Evolutionary conservation across 2,888 invertebrate species (phyloP).

Genomic region (Amphipoea oculea): DNA sequence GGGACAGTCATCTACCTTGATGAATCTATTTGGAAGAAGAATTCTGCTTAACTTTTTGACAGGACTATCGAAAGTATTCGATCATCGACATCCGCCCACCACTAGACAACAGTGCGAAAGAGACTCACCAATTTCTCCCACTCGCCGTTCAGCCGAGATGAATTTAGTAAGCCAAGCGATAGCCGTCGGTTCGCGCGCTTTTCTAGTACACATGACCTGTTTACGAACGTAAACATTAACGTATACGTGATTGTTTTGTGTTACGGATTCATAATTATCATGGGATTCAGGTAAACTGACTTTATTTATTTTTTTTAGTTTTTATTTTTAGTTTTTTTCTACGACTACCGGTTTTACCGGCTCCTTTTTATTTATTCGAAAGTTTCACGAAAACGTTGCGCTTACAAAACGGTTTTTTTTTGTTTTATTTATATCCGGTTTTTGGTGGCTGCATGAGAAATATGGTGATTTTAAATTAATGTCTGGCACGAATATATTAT

Average conservation of each 20-base stretch:
- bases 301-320: slow-evolving; percentile 13
- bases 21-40: background rate
- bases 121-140: slow-evolving; percentile 76
- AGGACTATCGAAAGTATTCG: slow-evolving; percentile 54
- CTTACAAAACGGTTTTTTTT: slow-evolving; percentile 23
- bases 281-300: slow-evolving; percentile 66
- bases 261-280: slow-evolving; percentile 67
- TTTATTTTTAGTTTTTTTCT: slow-evolving; percentile 1
- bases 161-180: slow-evolving; percentile 81
- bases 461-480: background rate
- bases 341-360: slow-evolving; percentile 21
- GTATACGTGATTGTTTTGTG: slow-evolving; percentile 67
- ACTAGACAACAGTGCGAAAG: slow-evolving; percentile 79
- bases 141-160: slow-evolving; percentile 74
- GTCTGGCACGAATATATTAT: background rate
- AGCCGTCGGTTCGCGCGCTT: slow-evolving; percentile 75
- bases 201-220: slow-evolving; percentile 72
- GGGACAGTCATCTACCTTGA: no score
- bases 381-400: slow-evolving; percentile 40
- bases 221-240: slow-evolving; percentile 76
- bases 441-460: background rate
- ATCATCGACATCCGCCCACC: slow-evolving; percentile 63
- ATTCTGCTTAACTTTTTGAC: background rate
- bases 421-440: background rate
- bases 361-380: slow-evolving; percentile 49